Conservation (phyloP, 92 coral and sea anemone genomes). For the Chrysogorgia sp. region DNA sequence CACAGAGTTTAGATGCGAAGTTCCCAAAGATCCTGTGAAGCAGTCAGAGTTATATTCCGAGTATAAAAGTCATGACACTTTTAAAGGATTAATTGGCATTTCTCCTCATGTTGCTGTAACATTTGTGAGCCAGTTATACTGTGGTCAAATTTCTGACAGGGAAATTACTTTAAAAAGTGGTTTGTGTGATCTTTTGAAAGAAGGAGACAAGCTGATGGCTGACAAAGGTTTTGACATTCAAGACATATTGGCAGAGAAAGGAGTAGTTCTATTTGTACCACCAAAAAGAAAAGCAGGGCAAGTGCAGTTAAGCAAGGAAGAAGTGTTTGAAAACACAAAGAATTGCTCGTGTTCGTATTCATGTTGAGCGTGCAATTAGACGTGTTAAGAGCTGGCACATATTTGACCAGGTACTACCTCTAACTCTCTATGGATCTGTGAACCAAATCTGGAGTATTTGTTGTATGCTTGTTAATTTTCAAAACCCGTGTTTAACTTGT, state of each 20-base stretch:
- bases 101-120: slow-evolving; percentile 6
- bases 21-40: not conserved
- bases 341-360: slow-evolving; percentile 57
- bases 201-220: slow-evolving; percentile 19
- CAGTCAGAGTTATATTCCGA: slow-evolving; percentile 2
- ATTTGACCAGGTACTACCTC: slow-evolving; percentile 57
- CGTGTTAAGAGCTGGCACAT: slow-evolving; percentile 61
- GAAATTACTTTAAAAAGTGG: slow-evolving; percentile 12
- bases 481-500: no score
- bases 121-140: slow-evolving; percentile 10
- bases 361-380: slow-evolving; percentile 51
- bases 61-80: slow-evolving; percentile 10
- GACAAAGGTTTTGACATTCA: slow-evolving; percentile 45
- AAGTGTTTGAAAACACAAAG: slow-evolving; percentile 57
- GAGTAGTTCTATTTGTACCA: slow-evolving; percentile 12
- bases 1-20: slow-evolving; percentile 10
- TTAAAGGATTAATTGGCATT: not conserved
- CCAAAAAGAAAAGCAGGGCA: slow-evolving; percentile 51
- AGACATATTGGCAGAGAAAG: slow-evolving; percentile 27
- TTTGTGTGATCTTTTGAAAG: not conserved
- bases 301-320: slow-evolving; percentile 51
- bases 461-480: slow-evolving; percentile 47
- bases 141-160: slow-evolving; percentile 8
- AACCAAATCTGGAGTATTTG: slow-evolving; percentile 62
- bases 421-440: slow-evolving; percentile 47